Percentiles rank a stretch among this genome's conserved stretches.
Conservation (phyloP, 2,797 vertebrate genomes). For the Semaprochilodus insignis region DNA sequence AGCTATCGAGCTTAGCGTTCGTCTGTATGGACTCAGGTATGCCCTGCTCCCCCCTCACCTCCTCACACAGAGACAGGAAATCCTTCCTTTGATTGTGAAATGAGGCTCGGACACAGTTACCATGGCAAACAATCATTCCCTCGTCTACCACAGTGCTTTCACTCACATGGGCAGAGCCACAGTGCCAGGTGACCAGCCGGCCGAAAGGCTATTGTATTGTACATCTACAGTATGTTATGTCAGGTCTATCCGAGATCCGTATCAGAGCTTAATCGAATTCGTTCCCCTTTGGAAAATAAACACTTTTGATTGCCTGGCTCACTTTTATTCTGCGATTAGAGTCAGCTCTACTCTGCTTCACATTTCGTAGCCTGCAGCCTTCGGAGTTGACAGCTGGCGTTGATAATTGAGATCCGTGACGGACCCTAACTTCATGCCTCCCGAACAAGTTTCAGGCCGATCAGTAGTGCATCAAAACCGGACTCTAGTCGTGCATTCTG, state of each 20-base stretch:
- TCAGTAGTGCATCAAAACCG: background rate
- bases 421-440: background rate
- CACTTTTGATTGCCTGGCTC: background rate
- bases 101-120: conserved; percentile 41
- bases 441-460: background rate
- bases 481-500: background rate
- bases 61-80: conserved; percentile 52
- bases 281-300: conserved; percentile 16
- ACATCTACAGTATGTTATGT: conserved; percentile 13
- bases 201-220: conserved; percentile 18
- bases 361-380: background rate
- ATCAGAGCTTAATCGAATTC: conserved; percentile 22
- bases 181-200: background rate
- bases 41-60: conserved; percentile 56
- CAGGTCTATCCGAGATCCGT: conserved; percentile 26
- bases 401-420: too few relatives aligned
- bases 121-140: conserved; percentile 32
- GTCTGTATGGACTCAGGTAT: conserved; percentile 28
- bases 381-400: background rate
- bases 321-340: too few relatives aligned
- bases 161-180: background rate
- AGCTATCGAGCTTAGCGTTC: background rate
- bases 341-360: background rate
- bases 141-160: conserved; percentile 22
- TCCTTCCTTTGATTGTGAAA: conserved; percentile 72